phyloP scores from a whole-genome alignment of 2,888 invertebrate species.

The Dolomedes plantarius region DNA sequence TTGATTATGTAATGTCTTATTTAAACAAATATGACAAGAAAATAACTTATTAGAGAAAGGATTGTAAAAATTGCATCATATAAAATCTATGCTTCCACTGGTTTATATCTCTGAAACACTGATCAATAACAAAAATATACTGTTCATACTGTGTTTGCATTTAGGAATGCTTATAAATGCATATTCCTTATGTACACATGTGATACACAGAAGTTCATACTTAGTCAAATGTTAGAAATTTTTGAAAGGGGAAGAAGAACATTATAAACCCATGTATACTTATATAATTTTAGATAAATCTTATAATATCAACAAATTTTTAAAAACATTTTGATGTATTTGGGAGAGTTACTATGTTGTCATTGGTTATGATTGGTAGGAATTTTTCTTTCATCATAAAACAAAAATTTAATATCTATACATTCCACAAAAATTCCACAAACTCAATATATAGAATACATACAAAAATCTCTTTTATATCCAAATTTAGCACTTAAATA shows the following conservation, averaged over 20 bases:
- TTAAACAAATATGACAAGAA: too few relatives aligned
- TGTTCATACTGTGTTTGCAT: background rate
- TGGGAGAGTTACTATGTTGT: too few relatives aligned
- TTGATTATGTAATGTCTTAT: too few relatives aligned
- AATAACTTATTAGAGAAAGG: background rate
- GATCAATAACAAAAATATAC: background rate
- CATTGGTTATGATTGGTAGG: too few relatives aligned
- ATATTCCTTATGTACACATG: conserved; percentile 3
- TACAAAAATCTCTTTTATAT: conserved; percentile 57
- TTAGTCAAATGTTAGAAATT: too few relatives aligned
- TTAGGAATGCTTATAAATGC: background rate
- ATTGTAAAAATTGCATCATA: background rate
- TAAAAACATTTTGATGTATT: too few relatives aligned
- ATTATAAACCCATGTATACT: too few relatives aligned
- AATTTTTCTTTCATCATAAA: background rate
- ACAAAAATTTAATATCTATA: background rate
- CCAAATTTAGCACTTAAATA: conserved; percentile 44
- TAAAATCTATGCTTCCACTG: background rate
- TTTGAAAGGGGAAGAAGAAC: too few relatives aligned
- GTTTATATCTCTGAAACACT: background rate
- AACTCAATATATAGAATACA: conserved; percentile 32
- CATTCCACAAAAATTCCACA: background rate
- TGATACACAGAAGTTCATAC: background rate
- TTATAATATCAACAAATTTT: too few relatives aligned
- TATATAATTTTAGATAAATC: too few relatives aligned